Evolutionary conservation across 1,140 invertebrate species (phyloP).

Genomic region (Drosophila cardini): DNA sequence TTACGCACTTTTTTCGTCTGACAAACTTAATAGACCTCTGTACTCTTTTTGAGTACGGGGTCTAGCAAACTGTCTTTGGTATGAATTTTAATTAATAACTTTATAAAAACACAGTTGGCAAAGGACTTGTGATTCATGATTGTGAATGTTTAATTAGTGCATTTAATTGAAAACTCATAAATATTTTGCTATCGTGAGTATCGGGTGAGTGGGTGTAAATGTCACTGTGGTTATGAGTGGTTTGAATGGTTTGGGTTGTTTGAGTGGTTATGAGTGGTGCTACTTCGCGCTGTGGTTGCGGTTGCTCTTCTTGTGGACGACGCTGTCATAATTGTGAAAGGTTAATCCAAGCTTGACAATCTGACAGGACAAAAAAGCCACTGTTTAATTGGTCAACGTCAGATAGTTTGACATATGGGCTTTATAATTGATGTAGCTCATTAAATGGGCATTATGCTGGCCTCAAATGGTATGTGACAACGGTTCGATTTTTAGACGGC

Average conservation of each 20-base stretch:
- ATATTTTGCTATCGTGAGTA: conserved; percentile 28
- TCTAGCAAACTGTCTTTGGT: background rate
- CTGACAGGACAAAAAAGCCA: conserved; percentile 44
- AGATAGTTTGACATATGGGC: conserved; percentile 61
- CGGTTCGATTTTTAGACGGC: conserved; percentile 20
- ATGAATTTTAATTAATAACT: background rate
- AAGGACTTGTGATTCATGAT: conserved; percentile 8
- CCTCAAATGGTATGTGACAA: conserved; percentile 26
- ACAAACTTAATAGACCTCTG: no score
- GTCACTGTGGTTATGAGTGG: background rate
- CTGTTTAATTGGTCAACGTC: conserved; percentile 74
- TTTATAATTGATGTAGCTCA: conserved; percentile 56
- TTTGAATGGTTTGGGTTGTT: no score
- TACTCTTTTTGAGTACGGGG: no score
- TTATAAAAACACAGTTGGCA: background rate
- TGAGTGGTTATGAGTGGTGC: conserved; percentile 13
- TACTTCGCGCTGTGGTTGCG: conserved; percentile 35
- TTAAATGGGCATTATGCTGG: conserved; percentile 35
- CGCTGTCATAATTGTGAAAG: conserved; percentile 46
- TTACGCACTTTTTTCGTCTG: no score
- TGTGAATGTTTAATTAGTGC: conserved; percentile 27
- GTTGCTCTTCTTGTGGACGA: conserved; percentile 15
- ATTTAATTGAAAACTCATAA: conserved; percentile 40
- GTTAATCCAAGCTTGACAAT: conserved; percentile 69
- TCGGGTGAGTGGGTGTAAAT: background rate